Base-by-base conservation (phyloP, 1,140 invertebrate genomes). In the Calliopsis andreniformis region DNA sequence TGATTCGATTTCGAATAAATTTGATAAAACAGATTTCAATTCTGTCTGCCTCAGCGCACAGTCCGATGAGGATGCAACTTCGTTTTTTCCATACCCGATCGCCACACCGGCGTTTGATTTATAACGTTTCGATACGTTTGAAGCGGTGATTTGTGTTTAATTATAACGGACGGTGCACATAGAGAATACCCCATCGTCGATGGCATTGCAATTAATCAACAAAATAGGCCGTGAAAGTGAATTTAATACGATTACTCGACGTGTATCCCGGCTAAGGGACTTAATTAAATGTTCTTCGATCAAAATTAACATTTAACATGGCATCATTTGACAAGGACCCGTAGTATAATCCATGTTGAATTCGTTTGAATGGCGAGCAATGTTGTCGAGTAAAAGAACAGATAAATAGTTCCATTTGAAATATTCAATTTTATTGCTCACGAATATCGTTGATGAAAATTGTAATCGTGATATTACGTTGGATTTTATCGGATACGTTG, bases 241-340 rank as follows among this genome's bases (percentile, higher is more conserved):
- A 23, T 14, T 70, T 61, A 61, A 70, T 70, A 49, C n/a, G 42
- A 49, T 70, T 61, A 70, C 20, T 61, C n/a, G 16, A 47, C 42
- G 18, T 8, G n/a, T n/a, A 18, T 23, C 5, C 35, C 8, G n/a
- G 32, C 56, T 23, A 23, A 59, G n/a, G 35, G 30, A 59, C 18
- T 42, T 59, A 59, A 59, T 59, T 59, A 59, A 42, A 59, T 23
- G 68, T 23, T 32, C 25, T 28, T 59, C 39, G 42, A 59, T 32
- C 23, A 25, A 23, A 23, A 56, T 59, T 59, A 45, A 32, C n/a
- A 23, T 70, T 20, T 4, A 32, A 45, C 39, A 32, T n/a, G 7
- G 10, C 14, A 2, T 8, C 14, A 70, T 59, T 43, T 1, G 20
- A 42, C 28, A 14, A 3, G 12, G 18, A 23, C 10, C 14, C 12